Base-by-base conservation (phyloP, 2,113 vertebrate genomes). In the Coracopsis vasa region DNA sequence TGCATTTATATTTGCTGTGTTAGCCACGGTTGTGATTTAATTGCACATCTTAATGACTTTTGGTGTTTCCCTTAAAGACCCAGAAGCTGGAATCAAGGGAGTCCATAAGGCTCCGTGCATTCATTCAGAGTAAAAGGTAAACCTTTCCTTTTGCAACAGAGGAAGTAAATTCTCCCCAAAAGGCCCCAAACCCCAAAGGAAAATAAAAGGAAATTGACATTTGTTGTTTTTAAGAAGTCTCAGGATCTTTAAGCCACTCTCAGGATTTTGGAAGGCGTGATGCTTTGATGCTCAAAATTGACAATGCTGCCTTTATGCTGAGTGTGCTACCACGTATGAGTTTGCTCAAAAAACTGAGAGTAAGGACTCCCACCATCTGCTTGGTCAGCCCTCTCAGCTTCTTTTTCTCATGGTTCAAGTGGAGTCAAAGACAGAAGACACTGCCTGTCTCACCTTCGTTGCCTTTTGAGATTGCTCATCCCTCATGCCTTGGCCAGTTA, bases 1-100 rank as follows among this genome's bases (percentile, higher is more conserved):
- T 96, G 94, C 80, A 92, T 96, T 97, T 94, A 88, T 89, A 95
- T 94, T 95, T 96, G 95, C 96, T 94, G 86, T 94, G 92, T 92
- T 96, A 93, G 94, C 96, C 94, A 96, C 1, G 37, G 90, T 88
- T 9, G 5, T 92, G 94, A 96, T 96, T 96, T 94, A 95, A 96
- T 97, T 97, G 96, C 85, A 86, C 51, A 90, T 93, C 95, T 92
- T 96, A 96, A 95, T 95, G 88, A 94, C 92, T 93, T 93, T 92
- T 75, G 80, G 90, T 93, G 92, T 96, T 96, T 96, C 92, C 94
- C 77, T 88, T 96, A 81, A 96, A 92, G 86, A 92, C 90, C 70
- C 80, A 92, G 88, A 80, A 92, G 77, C 80, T 95, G 70, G 73
- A 96, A 96, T 71, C 77, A 86, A 84, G 95, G 80, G 90, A 96